Conservation (phyloP, 2,113 vertebrate genomes). For the Hymenochirus boettgeri region DNA sequence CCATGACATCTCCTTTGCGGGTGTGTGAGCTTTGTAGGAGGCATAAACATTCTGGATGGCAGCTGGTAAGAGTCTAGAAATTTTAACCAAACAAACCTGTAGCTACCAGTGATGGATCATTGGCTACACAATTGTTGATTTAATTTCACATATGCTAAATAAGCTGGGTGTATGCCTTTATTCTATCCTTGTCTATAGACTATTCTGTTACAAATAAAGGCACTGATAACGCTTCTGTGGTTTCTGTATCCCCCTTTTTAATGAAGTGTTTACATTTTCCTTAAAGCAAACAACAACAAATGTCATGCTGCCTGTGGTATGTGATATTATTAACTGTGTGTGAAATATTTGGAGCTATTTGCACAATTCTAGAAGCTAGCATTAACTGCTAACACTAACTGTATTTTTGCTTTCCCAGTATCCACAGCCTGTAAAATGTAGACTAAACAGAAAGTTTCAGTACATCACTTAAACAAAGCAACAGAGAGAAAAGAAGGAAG, state of each 20-base stretch:
- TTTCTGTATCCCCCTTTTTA: not conserved
- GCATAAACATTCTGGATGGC: too few species aligned
- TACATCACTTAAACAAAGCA: constrained; percentile 1
- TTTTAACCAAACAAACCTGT: too few species aligned
- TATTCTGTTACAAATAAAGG: too few species aligned
- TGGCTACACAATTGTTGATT: too few species aligned
- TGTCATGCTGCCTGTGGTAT: not conserved
- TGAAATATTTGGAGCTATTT: not conserved
- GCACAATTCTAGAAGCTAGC: not conserved
- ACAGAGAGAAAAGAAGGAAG: constrained; percentile 17
- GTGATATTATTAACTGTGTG: not conserved
- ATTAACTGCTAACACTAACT: not conserved
- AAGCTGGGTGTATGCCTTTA: too few species aligned
- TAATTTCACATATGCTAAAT: too few species aligned
- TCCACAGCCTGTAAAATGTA: not conserved
- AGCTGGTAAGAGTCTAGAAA: too few species aligned
- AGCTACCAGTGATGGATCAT: too few species aligned
- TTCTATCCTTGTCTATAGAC: too few species aligned
- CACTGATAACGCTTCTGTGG: too few species aligned
- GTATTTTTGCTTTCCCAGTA: not conserved
- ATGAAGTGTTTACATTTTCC: not conserved
- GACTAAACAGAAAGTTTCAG: constrained; percentile 26
- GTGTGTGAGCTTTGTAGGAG: too few species aligned
- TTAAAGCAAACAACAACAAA: not conserved
- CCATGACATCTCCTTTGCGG: too few species aligned